Conservation (phyloP, 2,888 invertebrate genomes). For the Acanthosepion pharaonis region DNA sequence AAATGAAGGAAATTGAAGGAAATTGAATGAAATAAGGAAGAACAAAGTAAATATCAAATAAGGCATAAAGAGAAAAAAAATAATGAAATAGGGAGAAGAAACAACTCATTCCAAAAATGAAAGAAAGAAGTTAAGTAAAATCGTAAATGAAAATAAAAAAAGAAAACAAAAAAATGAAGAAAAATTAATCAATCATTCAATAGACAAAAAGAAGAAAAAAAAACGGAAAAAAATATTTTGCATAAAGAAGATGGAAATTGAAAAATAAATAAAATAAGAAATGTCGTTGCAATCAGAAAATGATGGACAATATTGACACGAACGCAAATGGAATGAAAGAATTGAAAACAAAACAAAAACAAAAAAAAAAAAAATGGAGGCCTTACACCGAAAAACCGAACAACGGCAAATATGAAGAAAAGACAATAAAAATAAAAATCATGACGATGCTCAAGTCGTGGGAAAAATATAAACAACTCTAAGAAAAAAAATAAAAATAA, state of each 20-base stretch:
- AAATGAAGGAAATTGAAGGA: not conserved
- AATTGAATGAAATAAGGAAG: not conserved
- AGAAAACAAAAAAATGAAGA: not conserved
- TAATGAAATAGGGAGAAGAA: not conserved
- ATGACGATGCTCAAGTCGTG: not conserved
- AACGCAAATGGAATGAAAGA: not conserved
- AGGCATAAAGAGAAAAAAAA: not conserved
- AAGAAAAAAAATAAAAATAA: too few species aligned
- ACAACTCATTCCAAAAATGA: not conserved
- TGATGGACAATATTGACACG: not conserved
- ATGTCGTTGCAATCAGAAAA: not conserved
- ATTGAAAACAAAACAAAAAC: not conserved
- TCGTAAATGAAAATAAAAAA: not conserved
- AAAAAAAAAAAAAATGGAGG: not conserved
- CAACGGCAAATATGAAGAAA: not conserved
- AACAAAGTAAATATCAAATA: not conserved
- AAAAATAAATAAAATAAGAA: not conserved
- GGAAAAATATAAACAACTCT: not conserved
- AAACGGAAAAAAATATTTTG: not conserved
- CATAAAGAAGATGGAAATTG: not conserved
- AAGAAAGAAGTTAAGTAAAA: not conserved
- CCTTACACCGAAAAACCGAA: too few species aligned
- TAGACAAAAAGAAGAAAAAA: not conserved
- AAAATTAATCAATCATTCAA: too few species aligned
- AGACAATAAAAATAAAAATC: not conserved